Conservation (phyloP, 2,113 vertebrate genomes). For the Sapayoa aenigma region DNA sequence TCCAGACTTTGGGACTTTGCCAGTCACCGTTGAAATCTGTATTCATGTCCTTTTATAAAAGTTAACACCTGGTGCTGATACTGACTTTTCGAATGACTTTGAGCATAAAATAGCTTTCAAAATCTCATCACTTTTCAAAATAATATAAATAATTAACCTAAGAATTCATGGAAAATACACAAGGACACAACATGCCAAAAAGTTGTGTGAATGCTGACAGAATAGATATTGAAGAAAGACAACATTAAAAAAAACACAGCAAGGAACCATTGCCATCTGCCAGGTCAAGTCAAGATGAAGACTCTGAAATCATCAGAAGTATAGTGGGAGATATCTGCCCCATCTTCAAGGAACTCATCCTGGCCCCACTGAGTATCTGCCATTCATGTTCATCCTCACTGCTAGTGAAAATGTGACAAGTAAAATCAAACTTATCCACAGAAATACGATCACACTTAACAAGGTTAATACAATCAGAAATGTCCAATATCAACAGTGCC, state of each 20-base stretch:
- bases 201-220: neutral
- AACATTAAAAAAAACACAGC: neutral
- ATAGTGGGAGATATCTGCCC: neutral
- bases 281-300: neutral
- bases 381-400: neutral
- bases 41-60: neutral
- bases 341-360: neutral
- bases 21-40: neutral
- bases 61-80: conserved; percentile 33
- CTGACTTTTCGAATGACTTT: conserved; percentile 37
- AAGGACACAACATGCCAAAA: neutral
- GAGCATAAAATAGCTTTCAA: neutral
- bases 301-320: neutral
- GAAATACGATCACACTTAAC: neutral
- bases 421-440: neutral
- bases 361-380: neutral
- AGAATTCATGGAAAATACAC: neutral
- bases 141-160: conserved; percentile 42
- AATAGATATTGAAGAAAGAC: neutral
- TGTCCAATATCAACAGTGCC: neutral
- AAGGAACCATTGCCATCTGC: neutral
- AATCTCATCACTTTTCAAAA: conserved; percentile 34
- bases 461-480: neutral
- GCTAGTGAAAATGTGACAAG: neutral
- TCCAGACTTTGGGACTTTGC: neutral